phyloP scores from a whole-genome alignment of 37 sponge, comb jelly and placozoan species.

The Ephydatia muelleri region DNA sequence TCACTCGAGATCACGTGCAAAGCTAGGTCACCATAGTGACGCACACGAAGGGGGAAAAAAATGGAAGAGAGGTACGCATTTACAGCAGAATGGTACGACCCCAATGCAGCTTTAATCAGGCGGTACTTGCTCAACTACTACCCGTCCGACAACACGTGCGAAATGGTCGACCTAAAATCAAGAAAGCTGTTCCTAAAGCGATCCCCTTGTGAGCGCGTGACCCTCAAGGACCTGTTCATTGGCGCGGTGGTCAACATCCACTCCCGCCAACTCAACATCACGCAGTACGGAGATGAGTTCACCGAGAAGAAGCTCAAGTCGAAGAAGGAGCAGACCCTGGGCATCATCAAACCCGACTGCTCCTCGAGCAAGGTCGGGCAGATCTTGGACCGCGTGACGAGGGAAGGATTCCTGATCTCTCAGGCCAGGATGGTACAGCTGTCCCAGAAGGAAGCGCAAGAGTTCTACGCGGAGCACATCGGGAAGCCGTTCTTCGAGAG shows the following conservation, averaged over 20 bases:
- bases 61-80: constrained; percentile 88
- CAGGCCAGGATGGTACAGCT: constrained; percentile 82
- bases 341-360: constrained; percentile 87
- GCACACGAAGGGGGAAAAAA: too few species aligned
- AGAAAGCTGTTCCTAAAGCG: constrained; percentile 87
- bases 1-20: too few species aligned
- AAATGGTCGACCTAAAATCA: constrained; percentile 93
- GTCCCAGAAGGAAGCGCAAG: constrained; percentile 71
- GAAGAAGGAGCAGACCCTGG: constrained; percentile 82
- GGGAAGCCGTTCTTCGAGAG: constrained; percentile 67
- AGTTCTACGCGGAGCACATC: constrained; percentile 79
- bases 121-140: constrained; percentile 90
- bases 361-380: constrained; percentile 65
- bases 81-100: constrained; percentile 94
- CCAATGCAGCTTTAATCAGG: constrained; percentile 84
- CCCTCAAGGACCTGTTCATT: constrained; percentile 76
- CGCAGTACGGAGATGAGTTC: constrained; percentile 90
- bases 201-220: constrained; percentile 56
- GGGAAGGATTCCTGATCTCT: constrained; percentile 72
- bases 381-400: constrained; percentile 51
- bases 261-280: constrained; percentile 89
- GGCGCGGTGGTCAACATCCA: constrained; percentile 86
- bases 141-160: constrained; percentile 74
- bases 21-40: too few species aligned
- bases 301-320: constrained; percentile 72